These are phyloP conservation scores for Drymonia ruficornis DNA, from an alignment of 2,888 invertebrate genomes.

Conservation along the genomic window DNA sequence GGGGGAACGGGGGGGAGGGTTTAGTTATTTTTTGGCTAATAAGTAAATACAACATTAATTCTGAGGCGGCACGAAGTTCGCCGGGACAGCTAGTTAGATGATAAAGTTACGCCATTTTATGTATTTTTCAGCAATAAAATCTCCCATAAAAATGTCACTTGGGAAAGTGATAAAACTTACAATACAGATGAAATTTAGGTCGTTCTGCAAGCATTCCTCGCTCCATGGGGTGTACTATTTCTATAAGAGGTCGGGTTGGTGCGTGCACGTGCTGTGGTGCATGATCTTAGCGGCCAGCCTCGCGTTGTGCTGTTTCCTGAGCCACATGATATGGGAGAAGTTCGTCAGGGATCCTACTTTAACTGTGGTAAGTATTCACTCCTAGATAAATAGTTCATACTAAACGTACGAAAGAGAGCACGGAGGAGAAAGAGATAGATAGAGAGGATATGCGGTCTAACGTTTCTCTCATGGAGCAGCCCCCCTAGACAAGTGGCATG, in stretches of 20 bases:
- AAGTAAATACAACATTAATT: too few relatives aligned
- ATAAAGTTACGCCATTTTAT: too few relatives aligned
- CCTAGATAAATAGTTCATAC: too few relatives aligned
- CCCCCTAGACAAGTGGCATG: too few relatives aligned
- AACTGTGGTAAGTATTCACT: conserved; percentile 63
- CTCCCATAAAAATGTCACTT: conserved; percentile 18
- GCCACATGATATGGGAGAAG: conserved; percentile 72
- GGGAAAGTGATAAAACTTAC: conserved; percentile 10
- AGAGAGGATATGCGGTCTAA: too few relatives aligned
- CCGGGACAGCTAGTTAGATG: too few relatives aligned
- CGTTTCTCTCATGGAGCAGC: too few relatives aligned
- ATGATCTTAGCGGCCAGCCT: conserved; percentile 51
- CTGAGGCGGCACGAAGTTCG: too few relatives aligned
- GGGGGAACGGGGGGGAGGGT: too few relatives aligned
- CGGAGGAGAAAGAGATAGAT: too few relatives aligned
- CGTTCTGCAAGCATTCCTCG: conserved; percentile 59
- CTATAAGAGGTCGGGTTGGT: conserved; percentile 38
- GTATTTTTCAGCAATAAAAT: not conserved
- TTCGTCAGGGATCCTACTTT: conserved; percentile 68
- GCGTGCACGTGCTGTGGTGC: conserved; percentile 51
- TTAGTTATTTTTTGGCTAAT: too few relatives aligned
- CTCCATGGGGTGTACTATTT: conserved; percentile 69
- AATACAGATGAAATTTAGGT: conserved; percentile 39
- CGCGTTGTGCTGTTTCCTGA: conserved; percentile 57
- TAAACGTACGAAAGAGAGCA: too few relatives aligned